A percentile compares a stretch with the other conserved stretches of the same genome.
These are phyloP conservation scores for Macropus fuliginosus DNA, from an alignment of 2,797 vertebrate species.

Conservation along the genomic window DNA sequence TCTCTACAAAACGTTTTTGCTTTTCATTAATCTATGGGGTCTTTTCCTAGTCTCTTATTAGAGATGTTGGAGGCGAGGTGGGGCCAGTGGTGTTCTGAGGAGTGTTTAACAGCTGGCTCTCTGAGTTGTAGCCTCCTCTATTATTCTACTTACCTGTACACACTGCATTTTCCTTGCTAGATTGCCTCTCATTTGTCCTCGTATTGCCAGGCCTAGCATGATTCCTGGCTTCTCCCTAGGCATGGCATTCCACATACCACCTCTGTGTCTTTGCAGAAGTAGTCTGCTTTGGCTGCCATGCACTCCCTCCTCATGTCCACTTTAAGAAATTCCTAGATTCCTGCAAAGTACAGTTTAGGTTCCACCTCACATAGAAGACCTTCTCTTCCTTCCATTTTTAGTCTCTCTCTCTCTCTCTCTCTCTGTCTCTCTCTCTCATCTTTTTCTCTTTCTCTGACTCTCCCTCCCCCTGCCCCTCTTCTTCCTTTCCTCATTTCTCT, in stretches of 20 bases:
- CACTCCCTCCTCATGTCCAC: neutral
- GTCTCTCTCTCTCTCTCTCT: neutral
- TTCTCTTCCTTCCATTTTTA: neutral
- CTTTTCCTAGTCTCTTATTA: neutral
- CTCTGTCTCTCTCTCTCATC: neutral
- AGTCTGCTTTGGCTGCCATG: neutral
- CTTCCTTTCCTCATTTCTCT: too few relatives aligned
- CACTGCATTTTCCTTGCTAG: neutral
- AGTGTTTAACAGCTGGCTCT: neutral
- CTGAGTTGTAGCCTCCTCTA: neutral
- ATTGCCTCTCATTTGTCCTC: neutral
- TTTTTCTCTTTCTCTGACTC: neutral
- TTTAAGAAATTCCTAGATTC: neutral
- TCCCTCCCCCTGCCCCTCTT: too few relatives aligned
- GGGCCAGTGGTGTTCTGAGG: neutral
- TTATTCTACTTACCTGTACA: neutral
- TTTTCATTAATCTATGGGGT: neutral
- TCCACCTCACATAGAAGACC: neutral
- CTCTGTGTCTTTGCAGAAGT: neutral
- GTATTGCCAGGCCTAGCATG: neutral
- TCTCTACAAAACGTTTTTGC: neutral
- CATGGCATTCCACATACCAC: neutral
- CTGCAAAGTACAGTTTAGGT: neutral
- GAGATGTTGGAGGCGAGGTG: neutral
- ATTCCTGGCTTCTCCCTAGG: neutral